A percentile compares a stretch with the other conserved stretches of the same genome.
These are phyloP conservation scores for Campylomormyrus numenius DNA, from an alignment of 2,113 vertebrate species.

Conservation along the genomic window DNA sequence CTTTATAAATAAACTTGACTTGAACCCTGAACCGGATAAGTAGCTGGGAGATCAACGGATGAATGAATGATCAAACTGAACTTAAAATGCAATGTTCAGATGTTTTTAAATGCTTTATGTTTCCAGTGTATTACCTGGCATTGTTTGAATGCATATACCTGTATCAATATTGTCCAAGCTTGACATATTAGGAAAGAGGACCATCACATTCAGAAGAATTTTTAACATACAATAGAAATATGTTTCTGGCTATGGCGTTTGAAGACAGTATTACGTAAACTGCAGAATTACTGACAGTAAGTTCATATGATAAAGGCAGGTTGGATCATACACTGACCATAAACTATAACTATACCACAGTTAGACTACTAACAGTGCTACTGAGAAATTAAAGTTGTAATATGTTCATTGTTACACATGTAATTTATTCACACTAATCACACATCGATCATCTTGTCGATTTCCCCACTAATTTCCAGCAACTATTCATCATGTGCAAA, in stretches of 20 bases:
- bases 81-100: neutral
- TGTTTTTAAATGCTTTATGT: neutral
- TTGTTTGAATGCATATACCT: neutral
- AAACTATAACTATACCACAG: neutral
- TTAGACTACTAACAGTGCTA: neutral
- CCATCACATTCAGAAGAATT: neutral
- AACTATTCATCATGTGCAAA: conserved; percentile 32
- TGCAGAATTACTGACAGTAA: neutral
- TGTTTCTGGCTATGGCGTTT: neutral
- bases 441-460: conserved; percentile 10
- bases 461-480: neutral
- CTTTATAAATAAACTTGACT: neutral
- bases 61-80: neutral
- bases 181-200: neutral
- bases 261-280: neutral
- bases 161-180: neutral
- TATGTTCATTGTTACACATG: conserved; percentile 22
- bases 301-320: neutral
- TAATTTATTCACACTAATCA: conserved; percentile 26
- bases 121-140: neutral
- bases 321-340: neutral
- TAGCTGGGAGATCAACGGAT: neutral
- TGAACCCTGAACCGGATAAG: neutral
- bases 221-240: neutral
- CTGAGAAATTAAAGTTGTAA: neutral